phyloP scores from a whole-genome alignment of 2,797 vertebrate species.

The Poecile montanus region DNA sequence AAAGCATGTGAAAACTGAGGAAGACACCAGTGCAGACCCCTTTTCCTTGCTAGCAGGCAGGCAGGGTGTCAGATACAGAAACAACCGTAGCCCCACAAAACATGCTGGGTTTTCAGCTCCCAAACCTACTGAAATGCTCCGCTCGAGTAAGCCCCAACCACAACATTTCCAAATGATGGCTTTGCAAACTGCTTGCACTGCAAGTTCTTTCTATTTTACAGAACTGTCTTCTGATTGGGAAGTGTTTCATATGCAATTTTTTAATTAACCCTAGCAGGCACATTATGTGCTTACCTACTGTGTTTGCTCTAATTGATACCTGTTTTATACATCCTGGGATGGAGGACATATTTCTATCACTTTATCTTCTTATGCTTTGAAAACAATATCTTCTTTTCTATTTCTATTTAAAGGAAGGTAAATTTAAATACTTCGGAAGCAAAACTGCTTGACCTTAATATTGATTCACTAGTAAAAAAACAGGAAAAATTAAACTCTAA shows the following conservation, averaged over 20 bases:
- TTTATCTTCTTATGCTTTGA: not conserved
- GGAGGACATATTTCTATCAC: not conserved
- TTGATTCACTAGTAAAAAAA: not conserved
- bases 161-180: not conserved
- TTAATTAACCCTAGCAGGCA: not conserved
- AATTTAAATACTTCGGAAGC: not conserved
- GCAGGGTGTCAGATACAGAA: not conserved
- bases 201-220: not conserved
- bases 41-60: not conserved
- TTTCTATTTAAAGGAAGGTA: not conserved
- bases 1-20: not conserved
- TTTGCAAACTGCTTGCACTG: not conserved
- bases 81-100: not conserved
- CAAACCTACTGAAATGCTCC: not conserved
- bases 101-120: not conserved
- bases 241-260: not conserved
- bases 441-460: not conserved
- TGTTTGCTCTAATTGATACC: not conserved
- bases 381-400: not conserved
- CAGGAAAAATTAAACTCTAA: not conserved
- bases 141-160: not conserved
- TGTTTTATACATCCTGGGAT: not conserved
- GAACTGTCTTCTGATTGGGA: not conserved
- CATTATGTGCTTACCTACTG: not conserved
- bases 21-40: not conserved